A percentile compares a stretch with the other conserved stretches of the same genome.
phyloP scores from a whole-genome alignment of 2,888 invertebrate genomes.

The Drosophila recens region DNA sequence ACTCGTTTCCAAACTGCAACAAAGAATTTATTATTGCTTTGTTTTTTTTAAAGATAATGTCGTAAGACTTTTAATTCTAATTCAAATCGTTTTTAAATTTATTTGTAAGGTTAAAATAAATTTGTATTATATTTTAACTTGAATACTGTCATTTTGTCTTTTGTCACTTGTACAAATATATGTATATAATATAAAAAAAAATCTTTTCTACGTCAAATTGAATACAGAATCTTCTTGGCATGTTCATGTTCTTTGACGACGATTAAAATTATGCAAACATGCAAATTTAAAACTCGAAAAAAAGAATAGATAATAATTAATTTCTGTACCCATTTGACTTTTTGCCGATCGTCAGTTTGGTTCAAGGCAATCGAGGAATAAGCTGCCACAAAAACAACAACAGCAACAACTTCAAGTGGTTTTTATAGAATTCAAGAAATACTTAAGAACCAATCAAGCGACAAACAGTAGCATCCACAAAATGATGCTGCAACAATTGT shows the following conservation, averaged over 20 bases:
- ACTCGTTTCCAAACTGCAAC: background rate
- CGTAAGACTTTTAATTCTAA: background rate
- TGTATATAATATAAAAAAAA: background rate
- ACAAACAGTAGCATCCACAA: conserved; percentile 47
- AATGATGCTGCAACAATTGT: conserved; percentile 57
- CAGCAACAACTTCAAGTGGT: conserved; percentile 16
- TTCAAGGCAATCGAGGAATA: conserved; percentile 67
- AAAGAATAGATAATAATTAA: conserved; percentile 38
- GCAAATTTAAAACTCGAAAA: conserved; percentile 16
- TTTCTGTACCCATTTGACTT: conserved; percentile 29
- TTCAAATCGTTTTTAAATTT: background rate
- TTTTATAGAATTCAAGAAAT: conserved; percentile 20
- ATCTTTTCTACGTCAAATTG: background rate
- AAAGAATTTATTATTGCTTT: background rate
- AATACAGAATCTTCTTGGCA: background rate
- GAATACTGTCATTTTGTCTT: background rate
- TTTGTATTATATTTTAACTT: background rate
- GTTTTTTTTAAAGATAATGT: background rate
- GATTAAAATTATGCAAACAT: conserved; percentile 27
- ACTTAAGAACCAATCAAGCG: conserved; percentile 36
- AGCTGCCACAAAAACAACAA: conserved; percentile 10
- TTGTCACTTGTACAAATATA: background rate
- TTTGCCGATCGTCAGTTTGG: conserved; percentile 39
- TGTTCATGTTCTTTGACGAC: conserved; percentile 17
- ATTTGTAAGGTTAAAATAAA: background rate